These are phyloP conservation scores for Gavia stellata DNA, from an alignment of 2,113 vertebrate genomes.

Conservation along the genomic window DNA sequence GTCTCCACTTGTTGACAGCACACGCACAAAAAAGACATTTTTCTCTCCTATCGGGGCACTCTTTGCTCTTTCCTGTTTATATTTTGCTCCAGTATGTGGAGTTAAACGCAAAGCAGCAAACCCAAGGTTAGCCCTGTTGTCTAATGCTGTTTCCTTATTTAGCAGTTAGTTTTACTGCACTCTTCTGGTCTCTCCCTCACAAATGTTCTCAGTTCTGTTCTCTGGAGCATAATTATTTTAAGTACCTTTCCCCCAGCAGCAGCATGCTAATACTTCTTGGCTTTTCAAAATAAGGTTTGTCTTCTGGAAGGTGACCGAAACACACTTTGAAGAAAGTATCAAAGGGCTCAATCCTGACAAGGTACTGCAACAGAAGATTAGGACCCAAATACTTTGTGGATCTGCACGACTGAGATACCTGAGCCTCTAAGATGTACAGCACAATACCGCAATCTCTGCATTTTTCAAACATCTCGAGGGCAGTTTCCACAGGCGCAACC, in stretches of 20 bases:
- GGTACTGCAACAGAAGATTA: not conserved
- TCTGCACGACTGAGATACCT: rapidly evolving
- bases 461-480: not conserved
- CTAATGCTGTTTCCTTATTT: conserved; percentile 55
- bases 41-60: not conserved
- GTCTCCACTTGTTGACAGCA: not conserved
- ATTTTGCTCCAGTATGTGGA: not conserved
- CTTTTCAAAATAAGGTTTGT: not conserved
- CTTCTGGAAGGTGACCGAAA: not conserved
- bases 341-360: not conserved
- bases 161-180: conserved; percentile 29
- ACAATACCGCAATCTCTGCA: not conserved
- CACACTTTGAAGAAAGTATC: not conserved
- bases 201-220: conserved; percentile 34
- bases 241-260: not conserved
- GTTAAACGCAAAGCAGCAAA: conserved; percentile 39
- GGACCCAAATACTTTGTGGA: too few species aligned
- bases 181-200: conserved; percentile 5
- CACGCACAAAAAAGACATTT: not conserved
- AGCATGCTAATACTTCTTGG: not conserved
- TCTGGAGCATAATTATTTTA: conserved; percentile 6
- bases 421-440: not conserved
- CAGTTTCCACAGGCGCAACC: not conserved
- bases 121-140: conserved; percentile 29
- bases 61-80: conserved; percentile 46